A percentile compares a stretch with the other conserved stretches of the same genome.
Evolutionary conservation across 1,140 invertebrate genomes (phyloP).

Genomic region (Planococcus citri): DNA sequence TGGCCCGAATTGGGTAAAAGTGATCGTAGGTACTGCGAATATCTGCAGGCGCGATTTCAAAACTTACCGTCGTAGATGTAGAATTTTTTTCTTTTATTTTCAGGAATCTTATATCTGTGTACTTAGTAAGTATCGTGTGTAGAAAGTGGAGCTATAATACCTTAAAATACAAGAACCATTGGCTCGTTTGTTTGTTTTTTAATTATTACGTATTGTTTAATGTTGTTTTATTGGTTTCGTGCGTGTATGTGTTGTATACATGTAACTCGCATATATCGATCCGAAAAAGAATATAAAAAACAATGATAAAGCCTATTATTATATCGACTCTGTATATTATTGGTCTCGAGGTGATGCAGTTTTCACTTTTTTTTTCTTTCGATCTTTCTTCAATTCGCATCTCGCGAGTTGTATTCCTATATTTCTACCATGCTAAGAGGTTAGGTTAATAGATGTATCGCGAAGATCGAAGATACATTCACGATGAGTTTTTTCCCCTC

Average conservation of each 20-base stretch:
- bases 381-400: not conserved
- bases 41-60: not conserved
- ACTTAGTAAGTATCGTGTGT: no score
- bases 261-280: no score
- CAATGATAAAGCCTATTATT: not conserved
- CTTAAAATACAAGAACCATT: not conserved
- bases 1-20: no score
- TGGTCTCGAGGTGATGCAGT: not conserved
- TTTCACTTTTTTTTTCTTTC: not conserved
- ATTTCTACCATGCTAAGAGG: no score
- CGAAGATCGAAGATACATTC: not conserved
- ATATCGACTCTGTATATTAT: not conserved
- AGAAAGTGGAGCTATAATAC: conserved; percentile 6
- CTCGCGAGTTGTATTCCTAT: no score
- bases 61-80: not conserved
- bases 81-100: not conserved
- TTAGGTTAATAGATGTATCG: not conserved
- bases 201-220: conserved; percentile 8
- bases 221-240: not conserved
- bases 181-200: not conserved
- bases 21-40: not conserved
- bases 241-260: not conserved
- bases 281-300: no score
- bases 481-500: not conserved
- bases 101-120: no score